Conservation (phyloP, 2,888 invertebrate genomes). For the Agrenia bidenticulata region DNA sequence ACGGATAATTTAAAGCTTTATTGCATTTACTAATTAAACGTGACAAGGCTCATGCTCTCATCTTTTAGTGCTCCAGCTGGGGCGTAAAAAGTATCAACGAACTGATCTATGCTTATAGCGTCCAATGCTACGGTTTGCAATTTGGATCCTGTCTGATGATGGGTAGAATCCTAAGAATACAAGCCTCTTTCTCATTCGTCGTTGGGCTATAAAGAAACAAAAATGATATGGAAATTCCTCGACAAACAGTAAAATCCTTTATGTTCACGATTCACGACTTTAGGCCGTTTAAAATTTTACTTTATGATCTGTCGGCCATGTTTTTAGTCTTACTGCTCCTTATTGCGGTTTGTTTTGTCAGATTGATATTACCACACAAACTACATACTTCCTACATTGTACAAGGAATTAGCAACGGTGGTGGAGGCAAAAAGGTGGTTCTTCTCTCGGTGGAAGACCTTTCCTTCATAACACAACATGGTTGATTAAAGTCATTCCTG, state of each 20-base stretch:
- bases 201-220: too few relatives aligned
- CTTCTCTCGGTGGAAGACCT: neutral
- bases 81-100: too few relatives aligned
- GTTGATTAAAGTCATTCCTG: slow-evolving; percentile 8
- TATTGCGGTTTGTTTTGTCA: slow-evolving; percentile 8
- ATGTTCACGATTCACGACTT: slow-evolving; percentile 10
- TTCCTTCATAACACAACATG: neutral
- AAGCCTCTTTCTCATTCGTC: too few relatives aligned
- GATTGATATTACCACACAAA: neutral
- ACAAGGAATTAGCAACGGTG: slow-evolving; percentile 8
- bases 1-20: neutral
- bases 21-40: neutral
- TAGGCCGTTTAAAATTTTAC: slow-evolving; percentile 3
- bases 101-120: too few relatives aligned
- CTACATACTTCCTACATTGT: neutral
- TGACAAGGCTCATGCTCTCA: neutral
- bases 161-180: too few relatives aligned
- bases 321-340: neutral
- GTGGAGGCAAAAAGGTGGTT: neutral
- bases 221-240: slow-evolving; percentile 1
- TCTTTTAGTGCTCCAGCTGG: too few relatives aligned
- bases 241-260: slow-evolving; percentile 10
- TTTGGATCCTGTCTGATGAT: too few relatives aligned
- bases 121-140: too few relatives aligned
- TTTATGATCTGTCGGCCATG: slow-evolving; percentile 16